These are phyloP conservation scores for Acipenser oxyrinchus DNA, from an alignment of 2,797 vertebrate genomes.

Conservation along the genomic window DNA sequence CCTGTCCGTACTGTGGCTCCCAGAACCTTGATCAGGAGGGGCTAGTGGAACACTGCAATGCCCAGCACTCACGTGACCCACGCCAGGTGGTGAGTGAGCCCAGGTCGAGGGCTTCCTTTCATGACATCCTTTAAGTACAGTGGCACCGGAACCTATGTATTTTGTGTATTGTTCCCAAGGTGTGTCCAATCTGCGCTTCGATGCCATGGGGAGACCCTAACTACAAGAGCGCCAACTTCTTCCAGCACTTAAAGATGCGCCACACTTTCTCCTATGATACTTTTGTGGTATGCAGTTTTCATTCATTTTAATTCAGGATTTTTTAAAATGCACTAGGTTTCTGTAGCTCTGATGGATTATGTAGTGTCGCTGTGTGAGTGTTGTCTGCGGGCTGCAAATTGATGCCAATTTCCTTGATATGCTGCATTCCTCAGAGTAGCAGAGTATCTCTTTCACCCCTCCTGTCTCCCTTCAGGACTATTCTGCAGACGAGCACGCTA, in stretches of 20 bases:
- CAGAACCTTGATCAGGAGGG: constrained; percentile 94
- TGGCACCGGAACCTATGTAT: constrained; percentile 13
- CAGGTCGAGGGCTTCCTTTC: no score
- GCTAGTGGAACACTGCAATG: constrained; percentile 88
- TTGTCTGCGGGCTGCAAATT: background rate
- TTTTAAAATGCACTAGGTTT: background rate
- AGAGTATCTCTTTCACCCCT: no score
- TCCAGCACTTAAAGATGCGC: constrained; percentile 87
- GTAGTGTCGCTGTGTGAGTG: background rate
- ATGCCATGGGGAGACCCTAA: constrained; percentile 98
- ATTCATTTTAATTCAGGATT: background rate
- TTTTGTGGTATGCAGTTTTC: constrained; percentile 76
- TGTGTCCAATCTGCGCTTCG: constrained; percentile 95
- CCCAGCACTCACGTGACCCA: constrained; percentile 73
- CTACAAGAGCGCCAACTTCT: constrained; percentile 92
- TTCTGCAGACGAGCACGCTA: constrained; percentile 81
- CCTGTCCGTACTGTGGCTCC: constrained; percentile 87
- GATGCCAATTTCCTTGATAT: background rate
- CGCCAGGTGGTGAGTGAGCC: constrained; percentile 76
- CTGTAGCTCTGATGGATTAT: background rate
- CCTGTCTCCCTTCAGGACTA: constrained; percentile 68
- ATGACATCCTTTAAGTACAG: no score
- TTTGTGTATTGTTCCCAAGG: constrained; percentile 54
- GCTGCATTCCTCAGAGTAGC: no score
- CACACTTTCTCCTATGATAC: constrained; percentile 95